phyloP scores from a whole-genome alignment of 35 echinoderm and acorn worm genomes.

The Lytechinus variegatus region DNA sequence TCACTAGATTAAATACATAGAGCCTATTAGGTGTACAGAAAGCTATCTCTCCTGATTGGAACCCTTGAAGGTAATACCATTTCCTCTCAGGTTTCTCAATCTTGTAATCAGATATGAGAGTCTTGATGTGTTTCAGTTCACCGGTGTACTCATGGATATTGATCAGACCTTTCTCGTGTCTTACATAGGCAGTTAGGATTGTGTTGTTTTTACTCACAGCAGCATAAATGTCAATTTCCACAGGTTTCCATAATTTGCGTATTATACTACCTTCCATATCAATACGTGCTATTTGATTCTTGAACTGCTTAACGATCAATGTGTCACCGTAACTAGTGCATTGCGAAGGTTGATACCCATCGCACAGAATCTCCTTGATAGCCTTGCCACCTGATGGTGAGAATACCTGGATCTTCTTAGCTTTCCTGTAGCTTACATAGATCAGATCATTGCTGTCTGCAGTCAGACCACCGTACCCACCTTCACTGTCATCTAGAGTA shows the following conservation, averaged over 20 bases:
- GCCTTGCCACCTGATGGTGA: constrained; percentile 27
- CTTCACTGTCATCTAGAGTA: not conserved
- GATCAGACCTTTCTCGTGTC: not conserved
- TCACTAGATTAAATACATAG: not conserved
- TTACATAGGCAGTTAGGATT: not conserved
- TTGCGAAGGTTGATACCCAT: not conserved
- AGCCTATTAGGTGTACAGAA: not conserved
- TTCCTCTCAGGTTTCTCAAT: not conserved
- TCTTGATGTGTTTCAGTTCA: constrained; percentile 6
- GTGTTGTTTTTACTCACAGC: not conserved
- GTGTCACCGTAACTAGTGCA: not conserved
- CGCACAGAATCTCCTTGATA: not conserved
- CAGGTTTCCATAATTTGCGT: not conserved
- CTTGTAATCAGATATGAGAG: not conserved
- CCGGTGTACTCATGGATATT: constrained; percentile 10
- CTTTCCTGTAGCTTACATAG: constrained; percentile 18
- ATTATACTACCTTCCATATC: not conserved
- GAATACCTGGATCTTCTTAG: constrained; percentile 18
- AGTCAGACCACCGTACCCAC: not conserved
- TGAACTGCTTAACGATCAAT: not conserved
- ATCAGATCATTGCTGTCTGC: constrained; percentile 21
- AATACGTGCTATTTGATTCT: not conserved
- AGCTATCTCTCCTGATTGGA: constrained; percentile 17
- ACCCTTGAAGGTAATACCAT: not conserved
- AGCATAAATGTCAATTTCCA: not conserved